Evolutionary conservation across 2,113 vertebrate species (phyloP).

Genomic region (Alouatta palliata): DNA sequence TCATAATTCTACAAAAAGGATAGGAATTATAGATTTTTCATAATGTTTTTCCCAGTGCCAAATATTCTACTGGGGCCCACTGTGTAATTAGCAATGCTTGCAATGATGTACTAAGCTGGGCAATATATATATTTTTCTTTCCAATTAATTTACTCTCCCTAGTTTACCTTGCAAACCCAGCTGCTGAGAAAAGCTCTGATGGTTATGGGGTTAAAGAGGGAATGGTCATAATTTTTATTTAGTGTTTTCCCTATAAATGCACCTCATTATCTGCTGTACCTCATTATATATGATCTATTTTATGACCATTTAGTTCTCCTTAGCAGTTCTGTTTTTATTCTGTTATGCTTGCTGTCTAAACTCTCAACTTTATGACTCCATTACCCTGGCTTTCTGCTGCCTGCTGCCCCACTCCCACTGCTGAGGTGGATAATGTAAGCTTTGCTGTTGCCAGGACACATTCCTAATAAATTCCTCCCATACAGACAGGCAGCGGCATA

Average conservation of each 20-base stretch:
- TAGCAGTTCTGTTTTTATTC: constrained; percentile 72
- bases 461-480: constrained; percentile 40
- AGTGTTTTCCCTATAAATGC: constrained; percentile 72
- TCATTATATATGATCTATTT: constrained; percentile 74
- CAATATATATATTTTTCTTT: constrained; percentile 40
- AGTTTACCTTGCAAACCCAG: constrained; percentile 66
- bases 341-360: constrained; percentile 71
- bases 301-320: constrained; percentile 69
- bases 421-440: constrained; percentile 25
- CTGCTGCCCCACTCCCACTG: not conserved
- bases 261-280: constrained; percentile 73
- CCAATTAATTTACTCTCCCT: constrained; percentile 49
- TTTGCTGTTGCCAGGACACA: not conserved
- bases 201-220: constrained; percentile 69
- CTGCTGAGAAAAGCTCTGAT: constrained; percentile 61
- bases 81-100: not conserved
- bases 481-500: not conserved
- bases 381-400: constrained; percentile 41
- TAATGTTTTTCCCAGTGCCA: constrained; percentile 39
- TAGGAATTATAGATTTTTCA: constrained; percentile 56
- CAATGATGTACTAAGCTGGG: constrained; percentile 37
- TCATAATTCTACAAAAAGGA: constrained; percentile 58
- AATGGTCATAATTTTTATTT: constrained; percentile 77
- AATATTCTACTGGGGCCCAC: constrained; percentile 24
- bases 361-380: constrained; percentile 71